Conservation (phyloP, 2,113 vertebrate genomes). For the Sander vitreus region DNA sequence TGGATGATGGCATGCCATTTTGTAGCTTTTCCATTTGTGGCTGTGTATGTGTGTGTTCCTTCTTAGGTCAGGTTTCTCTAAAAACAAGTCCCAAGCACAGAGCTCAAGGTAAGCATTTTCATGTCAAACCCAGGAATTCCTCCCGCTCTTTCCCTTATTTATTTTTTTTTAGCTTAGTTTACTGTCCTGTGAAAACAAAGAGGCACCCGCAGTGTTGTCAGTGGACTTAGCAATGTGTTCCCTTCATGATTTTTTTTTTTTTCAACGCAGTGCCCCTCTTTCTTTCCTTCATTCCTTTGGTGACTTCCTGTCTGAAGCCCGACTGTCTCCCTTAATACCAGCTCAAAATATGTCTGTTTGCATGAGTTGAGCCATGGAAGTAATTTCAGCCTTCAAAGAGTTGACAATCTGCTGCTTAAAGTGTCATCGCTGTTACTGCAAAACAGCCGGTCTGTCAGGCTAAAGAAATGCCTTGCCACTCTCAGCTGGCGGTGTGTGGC, state of each 20-base stretch:
- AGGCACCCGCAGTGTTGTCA: conserved; percentile 36
- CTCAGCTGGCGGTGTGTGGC: conserved; percentile 45
- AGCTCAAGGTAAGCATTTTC: conserved; percentile 82
- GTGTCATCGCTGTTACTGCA: conserved; percentile 63
- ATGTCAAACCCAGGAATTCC: conserved; percentile 60
- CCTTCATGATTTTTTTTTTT: neutral
- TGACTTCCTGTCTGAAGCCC: conserved; percentile 46
- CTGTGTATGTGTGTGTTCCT: conserved; percentile 77
- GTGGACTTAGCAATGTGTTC: conserved; percentile 36
- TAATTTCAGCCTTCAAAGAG: conserved; percentile 56
- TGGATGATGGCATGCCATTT: conserved; percentile 71
- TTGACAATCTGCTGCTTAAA: conserved; percentile 61
- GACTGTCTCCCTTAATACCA: conserved; percentile 41
- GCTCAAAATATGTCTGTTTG: conserved; percentile 48
- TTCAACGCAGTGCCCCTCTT: conserved; percentile 2
- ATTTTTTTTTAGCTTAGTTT: conserved; percentile 31
- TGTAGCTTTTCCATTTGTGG: conserved; percentile 78
- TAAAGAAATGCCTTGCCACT: conserved; percentile 56
- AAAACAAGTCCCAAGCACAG: conserved; percentile 77
- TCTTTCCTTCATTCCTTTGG: conserved; percentile 17
- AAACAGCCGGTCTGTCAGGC: conserved; percentile 61
- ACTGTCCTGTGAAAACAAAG: conserved; percentile 32
- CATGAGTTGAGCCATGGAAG: conserved; percentile 61
- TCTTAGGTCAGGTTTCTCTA: conserved; percentile 82
- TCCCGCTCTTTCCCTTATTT: neutral